A percentile compares a stretch with the other conserved stretches of the same genome.
These are phyloP conservation scores for Macaria notata DNA, from an alignment of 2,888 invertebrate species.

Conservation along the genomic window DNA sequence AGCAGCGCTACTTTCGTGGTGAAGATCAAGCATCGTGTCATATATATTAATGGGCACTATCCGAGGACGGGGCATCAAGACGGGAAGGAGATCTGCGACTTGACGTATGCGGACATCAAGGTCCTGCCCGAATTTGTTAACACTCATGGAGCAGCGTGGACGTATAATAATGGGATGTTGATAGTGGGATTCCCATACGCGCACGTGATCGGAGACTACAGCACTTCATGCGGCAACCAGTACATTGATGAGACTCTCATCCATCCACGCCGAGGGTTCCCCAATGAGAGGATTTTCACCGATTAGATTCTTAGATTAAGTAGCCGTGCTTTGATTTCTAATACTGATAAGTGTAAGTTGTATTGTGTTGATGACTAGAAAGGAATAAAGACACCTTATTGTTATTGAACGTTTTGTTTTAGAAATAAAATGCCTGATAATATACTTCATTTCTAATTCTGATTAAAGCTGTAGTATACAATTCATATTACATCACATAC, in stretches of 20 bases:
- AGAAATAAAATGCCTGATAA: no score
- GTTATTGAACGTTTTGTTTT: no score
- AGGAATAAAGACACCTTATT: no score
- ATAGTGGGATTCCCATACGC: slow-evolving; percentile 21
- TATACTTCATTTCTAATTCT: no score
- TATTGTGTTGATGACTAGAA: no score
- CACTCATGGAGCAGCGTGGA: slow-evolving; percentile 20
- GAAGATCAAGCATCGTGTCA: slow-evolving; percentile 21
- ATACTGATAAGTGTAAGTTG: no score
- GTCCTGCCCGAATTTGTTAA: slow-evolving; percentile 25
- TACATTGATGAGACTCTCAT: slow-evolving; percentile 21
- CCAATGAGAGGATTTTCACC: slow-evolving; percentile 16
- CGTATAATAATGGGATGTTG: slow-evolving; percentile 11
- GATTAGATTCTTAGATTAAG: neutral
- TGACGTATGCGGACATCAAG: slow-evolving; percentile 24
- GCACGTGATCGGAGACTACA: slow-evolving; percentile 9
- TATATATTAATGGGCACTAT: slow-evolving; percentile 21
- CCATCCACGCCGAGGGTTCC: slow-evolving; percentile 14
- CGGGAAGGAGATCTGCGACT: slow-evolving; percentile 13
- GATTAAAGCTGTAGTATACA: no score
- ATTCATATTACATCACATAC: no score
- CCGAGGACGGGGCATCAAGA: slow-evolving; percentile 5
- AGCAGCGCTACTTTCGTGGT: slow-evolving; percentile 16
- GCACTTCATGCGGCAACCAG: slow-evolving; percentile 4
- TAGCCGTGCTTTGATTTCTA: neutral